A percentile compares a stretch with the other conserved stretches of the same genome.
These are phyloP conservation scores for Autographa pulchrina DNA, from an alignment of 2,888 invertebrate species.

Conservation along the genomic window DNA sequence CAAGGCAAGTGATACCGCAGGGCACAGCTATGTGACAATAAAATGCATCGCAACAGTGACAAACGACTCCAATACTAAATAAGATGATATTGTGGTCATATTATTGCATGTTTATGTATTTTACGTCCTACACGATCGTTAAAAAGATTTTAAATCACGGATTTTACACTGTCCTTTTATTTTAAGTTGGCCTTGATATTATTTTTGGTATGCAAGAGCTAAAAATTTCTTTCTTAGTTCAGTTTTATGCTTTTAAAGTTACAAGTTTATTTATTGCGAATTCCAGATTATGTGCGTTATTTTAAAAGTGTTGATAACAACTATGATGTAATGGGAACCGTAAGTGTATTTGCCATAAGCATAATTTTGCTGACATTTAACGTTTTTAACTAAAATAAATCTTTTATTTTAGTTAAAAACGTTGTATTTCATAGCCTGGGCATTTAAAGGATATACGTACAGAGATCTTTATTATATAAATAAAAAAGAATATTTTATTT, in stretches of 20 bases:
- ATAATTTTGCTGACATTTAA: too few species aligned
- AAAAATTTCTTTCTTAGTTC: not conserved
- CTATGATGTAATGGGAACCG: too few species aligned
- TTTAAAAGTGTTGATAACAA: too few species aligned
- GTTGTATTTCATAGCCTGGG: too few species aligned
- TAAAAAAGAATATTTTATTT: not conserved
- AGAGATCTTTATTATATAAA: too few species aligned
- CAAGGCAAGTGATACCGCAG: not conserved
- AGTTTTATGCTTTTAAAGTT: too few species aligned
- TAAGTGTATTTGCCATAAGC: too few species aligned
- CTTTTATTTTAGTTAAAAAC: too few species aligned
- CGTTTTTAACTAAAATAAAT: too few species aligned
- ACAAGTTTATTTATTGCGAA: too few species aligned
- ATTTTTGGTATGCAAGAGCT: slow-evolving; percentile 19
- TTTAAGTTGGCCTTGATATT: slow-evolving; percentile 36
- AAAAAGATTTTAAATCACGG: slow-evolving; percentile 25
- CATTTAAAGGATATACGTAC: too few species aligned
- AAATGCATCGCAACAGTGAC: slow-evolving; percentile 51
- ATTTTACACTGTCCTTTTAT: slow-evolving; percentile 12
- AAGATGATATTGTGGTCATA: slow-evolving; percentile 40
- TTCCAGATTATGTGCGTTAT: too few species aligned
- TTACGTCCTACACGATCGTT: slow-evolving; percentile 31
- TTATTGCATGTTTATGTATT: slow-evolving; percentile 44
- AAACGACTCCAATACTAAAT: slow-evolving; percentile 44
- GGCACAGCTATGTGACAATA: slow-evolving; percentile 20